A percentile compares a stretch with the other conserved stretches of the same genome.
Evolutionary conservation across 2,888 invertebrate species (phyloP).

Genomic region (Sturmia bella): DNA sequence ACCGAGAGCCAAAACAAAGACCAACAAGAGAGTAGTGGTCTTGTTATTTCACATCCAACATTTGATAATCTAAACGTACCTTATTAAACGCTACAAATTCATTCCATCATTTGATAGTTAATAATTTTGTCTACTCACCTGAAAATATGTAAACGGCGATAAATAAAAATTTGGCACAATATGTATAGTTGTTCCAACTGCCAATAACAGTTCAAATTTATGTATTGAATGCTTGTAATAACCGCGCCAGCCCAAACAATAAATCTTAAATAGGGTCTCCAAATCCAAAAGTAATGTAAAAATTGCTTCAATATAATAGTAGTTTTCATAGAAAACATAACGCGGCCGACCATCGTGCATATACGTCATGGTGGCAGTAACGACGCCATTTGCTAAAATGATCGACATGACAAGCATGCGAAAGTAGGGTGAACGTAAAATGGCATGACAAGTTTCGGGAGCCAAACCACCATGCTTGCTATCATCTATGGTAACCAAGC

Average conservation of each 20-base stretch:
- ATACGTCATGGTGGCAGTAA: constrained; percentile 97
- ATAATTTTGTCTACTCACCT: constrained; percentile 80
- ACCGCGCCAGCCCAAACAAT: constrained; percentile 97
- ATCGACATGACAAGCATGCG: constrained; percentile 96
- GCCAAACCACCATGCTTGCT: constrained; percentile 94
- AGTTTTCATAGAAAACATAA: constrained; percentile 92
- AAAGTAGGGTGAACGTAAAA: constrained; percentile 95
- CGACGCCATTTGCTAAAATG: constrained; percentile 96
- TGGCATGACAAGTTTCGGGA: constrained; percentile 91
- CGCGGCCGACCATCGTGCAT: constrained; percentile 93
- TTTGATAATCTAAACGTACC: no score
- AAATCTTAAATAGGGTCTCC: constrained; percentile 97
- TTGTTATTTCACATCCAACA: no score
- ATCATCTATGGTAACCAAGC: constrained; percentile 96
- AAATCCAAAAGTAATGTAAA: constrained; percentile 97
- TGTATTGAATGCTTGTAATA: constrained; percentile 98
- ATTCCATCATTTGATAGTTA: no score
- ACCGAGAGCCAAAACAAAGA: no score
- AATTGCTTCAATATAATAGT: constrained; percentile 96
- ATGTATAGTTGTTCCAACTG: constrained; percentile 96
- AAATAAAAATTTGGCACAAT: constrained; percentile 95
- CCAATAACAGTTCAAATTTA: constrained; percentile 97
- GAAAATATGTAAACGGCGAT: constrained; percentile 97
- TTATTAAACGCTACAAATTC: no score
- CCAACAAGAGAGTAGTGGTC: no score